Evolutionary conservation across 2,797 vertebrate genomes (phyloP).

Genomic region (Acrossocheilus fasciatus): DNA sequence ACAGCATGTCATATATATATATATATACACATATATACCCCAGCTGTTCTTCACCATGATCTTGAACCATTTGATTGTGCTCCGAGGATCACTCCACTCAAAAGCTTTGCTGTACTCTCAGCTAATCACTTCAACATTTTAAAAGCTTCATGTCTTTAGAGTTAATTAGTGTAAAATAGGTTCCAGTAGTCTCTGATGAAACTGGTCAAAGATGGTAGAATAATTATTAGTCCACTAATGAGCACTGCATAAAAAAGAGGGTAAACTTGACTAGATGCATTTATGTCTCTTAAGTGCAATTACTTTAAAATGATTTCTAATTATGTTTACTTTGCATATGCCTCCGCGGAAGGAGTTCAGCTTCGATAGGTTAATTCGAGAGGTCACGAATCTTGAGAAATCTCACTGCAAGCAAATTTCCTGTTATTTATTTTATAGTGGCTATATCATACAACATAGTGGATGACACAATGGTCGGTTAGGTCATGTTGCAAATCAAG

Average conservation of each 20-base stretch:
- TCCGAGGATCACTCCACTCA: constrained; percentile 18
- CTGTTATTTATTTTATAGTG: background rate
- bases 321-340: constrained; percentile 53
- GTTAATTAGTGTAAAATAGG: constrained; percentile 38
- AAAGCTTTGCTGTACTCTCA: constrained; percentile 12
- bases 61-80: constrained; percentile 7
- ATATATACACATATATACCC: no score
- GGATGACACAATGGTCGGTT: background rate
- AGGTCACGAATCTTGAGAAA: constrained; percentile 8
- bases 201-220: constrained; percentile 52
- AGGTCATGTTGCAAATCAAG: background rate
- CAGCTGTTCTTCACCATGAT: background rate
- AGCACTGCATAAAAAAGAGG: constrained; percentile 52
- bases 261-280: constrained; percentile 39
- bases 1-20: background rate
- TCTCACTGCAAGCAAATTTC: background rate
- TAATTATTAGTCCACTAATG: constrained; percentile 60
- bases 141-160: constrained; percentile 31
- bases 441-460: background rate
- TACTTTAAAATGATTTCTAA: constrained; percentile 57
- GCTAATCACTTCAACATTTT: constrained; percentile 31
- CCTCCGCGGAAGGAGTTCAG: constrained; percentile 30
- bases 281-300: constrained; percentile 55
- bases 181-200: constrained; percentile 54
- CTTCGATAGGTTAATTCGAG: constrained; percentile 29